Base-by-base conservation (phyloP, 2,888 invertebrate genomes). In the Helleia helle region DNA sequence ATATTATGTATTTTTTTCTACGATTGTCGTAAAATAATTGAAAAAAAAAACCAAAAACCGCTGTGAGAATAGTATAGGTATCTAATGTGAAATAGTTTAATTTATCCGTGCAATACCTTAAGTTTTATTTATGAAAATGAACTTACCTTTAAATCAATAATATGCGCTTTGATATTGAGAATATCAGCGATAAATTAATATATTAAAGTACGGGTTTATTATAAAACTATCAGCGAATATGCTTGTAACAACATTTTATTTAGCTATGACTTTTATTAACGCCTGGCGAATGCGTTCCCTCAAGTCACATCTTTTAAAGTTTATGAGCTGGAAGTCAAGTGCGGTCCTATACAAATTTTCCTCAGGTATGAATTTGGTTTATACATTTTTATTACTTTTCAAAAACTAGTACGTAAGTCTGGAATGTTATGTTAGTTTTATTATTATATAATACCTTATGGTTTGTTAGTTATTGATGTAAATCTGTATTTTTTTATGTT, bases 201-300 rank as follows among this genome's bases (percentile, higher is more conserved):
- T n/a, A 4, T n/a, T 41, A 43, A 43, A 44, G 34, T 40, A 40
- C 14, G 42, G 36, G 47, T 39, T 30, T 24, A 41, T 36, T 42
- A 45, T 0, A 13, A 5, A 29, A 31, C 17, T 42, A 38, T 40
- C 34, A 58, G 52, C 53, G 48, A 79, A 47, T 49, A 92, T 92
- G 92, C 74, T 94, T 67, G 87, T 94, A 58, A 94, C 94, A 26
- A 77, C 94, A 39, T 93, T 91, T 73, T 94, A 94, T 71, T 90
- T 93, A 80, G 91, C 93, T 62, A 91, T 94, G 61, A 94, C 94
- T 48, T 90, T 92, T 71, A 77, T 93, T 54, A 94, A 93, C 73
- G 90, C 93, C 64, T 92, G 93, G 91, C 87, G 92, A 41, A 87
- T 94, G 48, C 88, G 89, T 38, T 88, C 89, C 15, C 87, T 93